Evolutionary conservation across 2,888 invertebrate species (phyloP).

Genomic region (Ornithoptera priamus): DNA sequence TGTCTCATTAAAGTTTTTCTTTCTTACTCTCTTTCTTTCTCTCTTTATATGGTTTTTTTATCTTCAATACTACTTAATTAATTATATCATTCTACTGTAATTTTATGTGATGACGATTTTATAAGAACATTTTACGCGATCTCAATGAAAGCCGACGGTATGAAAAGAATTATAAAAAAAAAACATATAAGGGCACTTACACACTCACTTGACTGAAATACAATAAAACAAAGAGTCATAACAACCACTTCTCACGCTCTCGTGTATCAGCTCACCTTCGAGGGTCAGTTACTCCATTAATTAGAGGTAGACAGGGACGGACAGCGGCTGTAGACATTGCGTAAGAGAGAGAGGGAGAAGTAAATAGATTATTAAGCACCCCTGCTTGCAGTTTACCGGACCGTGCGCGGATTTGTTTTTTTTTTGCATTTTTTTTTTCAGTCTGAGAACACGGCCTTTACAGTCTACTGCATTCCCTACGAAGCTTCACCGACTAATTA

Average conservation of each 20-base stretch:
- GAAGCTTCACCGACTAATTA: conserved; percentile 6
- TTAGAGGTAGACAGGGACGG: conserved; percentile 54
- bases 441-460: conserved; percentile 61
- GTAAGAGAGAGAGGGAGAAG: conserved; percentile 48
- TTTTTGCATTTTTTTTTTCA: conserved; percentile 61
- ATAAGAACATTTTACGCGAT: background rate
- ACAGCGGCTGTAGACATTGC: conserved; percentile 31
- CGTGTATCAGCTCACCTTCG: conserved; percentile 57
- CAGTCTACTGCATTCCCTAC: conserved; percentile 58
- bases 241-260: conserved; percentile 67
- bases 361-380: conserved; percentile 63
- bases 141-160: conserved; percentile 49
- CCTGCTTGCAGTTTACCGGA: conserved; percentile 60
- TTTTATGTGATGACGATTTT: no score
- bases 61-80: no score
- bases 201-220: conserved; percentile 50
- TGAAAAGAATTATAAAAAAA: conserved; percentile 36
- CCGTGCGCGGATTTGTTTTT: conserved; percentile 50
- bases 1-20: no score
- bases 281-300: conserved; percentile 72
- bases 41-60: no score
- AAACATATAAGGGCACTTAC: conserved; percentile 51
- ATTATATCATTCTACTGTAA: no score
- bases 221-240: conserved; percentile 72
- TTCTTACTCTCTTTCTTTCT: no score